Evolutionary conservation across 2,797 vertebrate species (phyloP), one percentile per base, ranked within the genome.

Genomic region (Halcyon chelicuti): DNA sequence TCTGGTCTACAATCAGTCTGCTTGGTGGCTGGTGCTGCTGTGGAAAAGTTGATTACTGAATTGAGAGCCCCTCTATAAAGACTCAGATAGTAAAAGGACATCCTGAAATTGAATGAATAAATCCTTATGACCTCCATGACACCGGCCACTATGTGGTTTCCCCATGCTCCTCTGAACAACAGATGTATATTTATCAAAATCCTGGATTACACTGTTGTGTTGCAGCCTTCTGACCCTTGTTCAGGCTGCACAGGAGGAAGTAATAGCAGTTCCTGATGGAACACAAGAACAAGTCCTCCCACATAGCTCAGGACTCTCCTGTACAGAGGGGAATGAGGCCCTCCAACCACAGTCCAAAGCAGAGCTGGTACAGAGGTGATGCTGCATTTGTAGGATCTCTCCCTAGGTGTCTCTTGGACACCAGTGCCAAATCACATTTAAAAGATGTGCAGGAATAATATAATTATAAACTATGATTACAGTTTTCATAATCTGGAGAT

Each of bases 101-200:
- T 65, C 26, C 51, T 60, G 75, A 70, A 93, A 33, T 28, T 28
- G 31, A 71, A 80, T n/a, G 40, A 31, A 54, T 70, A 85, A 61
- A 29, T 8, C 44, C 11, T 42, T 60, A 19, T 33, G 39, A 65
- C 31, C 7, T 5, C 46, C 42, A 29, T 18, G 33, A 79, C 68
- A 79, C 40, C 1, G 1, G 14, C 22, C 33, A 79, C 73, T 60
- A 14, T 0, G 2, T 74, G 20, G 10, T 73, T 88, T 70, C 35
- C 37, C 14, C 47, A 39, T 0, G 0, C 8, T 67, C 12, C 29
- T 25, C 9, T 57, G 29, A 49, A 61, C 2, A 8, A 12, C 31
- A 46, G 35, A 26, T 31, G 14, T 12, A 44, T 29, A 47, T 13
- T 49, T 35, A 29, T 9, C 19, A 44, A 60, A 93, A 72, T 77